Evolutionary conservation across 2,888 invertebrate genomes (phyloP).

Genomic region (Phengaris arion): DNA sequence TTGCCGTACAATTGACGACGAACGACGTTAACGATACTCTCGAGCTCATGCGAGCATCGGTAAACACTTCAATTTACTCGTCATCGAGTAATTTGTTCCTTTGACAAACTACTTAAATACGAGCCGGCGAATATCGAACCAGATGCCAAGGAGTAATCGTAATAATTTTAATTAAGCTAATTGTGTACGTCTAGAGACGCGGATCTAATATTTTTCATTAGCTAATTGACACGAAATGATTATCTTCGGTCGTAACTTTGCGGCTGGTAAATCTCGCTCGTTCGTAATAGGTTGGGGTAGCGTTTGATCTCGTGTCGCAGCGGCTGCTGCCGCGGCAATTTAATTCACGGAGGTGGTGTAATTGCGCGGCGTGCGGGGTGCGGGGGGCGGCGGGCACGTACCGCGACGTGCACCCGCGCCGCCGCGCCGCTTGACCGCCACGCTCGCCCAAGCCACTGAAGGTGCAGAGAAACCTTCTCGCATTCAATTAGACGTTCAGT

Average conservation of each 20-base stretch:
- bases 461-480: conserved; percentile 61
- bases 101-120: conserved; percentile 31
- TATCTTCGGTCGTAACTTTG: conserved; percentile 70
- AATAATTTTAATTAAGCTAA: conserved; percentile 71
- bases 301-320: conserved; percentile 66
- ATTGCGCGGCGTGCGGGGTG: conserved; percentile 57
- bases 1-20: conserved; percentile 5
- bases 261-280: conserved; percentile 58
- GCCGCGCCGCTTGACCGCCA: conserved; percentile 69
- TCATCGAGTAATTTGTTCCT: conserved; percentile 29
- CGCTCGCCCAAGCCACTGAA: conserved; percentile 54
- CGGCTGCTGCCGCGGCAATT: conserved; percentile 59
- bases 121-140: conserved; percentile 49
- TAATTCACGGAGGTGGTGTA: conserved; percentile 67
- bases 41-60: conserved; percentile 11
- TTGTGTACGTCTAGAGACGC: conserved; percentile 47
- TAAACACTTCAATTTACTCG: conserved; percentile 30
- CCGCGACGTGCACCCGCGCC: conserved; percentile 60
- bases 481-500: conserved; percentile 79
- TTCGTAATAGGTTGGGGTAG: conserved; percentile 47
- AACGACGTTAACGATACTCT: conserved; percentile 6
- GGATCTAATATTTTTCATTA: conserved; percentile 77
- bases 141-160: conserved; percentile 66
- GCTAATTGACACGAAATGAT: conserved; percentile 77
- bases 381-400: conserved; percentile 41